Conservation (phyloP, 1,140 invertebrate species). For the Aphelinus atriplicis region DNA sequence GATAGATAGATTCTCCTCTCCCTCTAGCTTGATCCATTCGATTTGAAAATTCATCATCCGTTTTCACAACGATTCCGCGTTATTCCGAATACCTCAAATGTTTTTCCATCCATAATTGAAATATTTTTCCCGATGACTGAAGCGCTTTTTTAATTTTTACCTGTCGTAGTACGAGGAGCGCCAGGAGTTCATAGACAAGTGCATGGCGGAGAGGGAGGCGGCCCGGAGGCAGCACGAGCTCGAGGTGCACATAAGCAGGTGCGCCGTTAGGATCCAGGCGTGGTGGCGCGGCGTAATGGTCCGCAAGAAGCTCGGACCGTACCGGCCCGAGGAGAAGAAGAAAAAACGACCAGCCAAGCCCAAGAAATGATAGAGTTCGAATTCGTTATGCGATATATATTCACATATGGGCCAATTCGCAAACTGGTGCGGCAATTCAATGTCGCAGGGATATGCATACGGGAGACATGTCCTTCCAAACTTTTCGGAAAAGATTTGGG, state of each 20-base stretch:
- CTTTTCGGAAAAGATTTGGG: no score
- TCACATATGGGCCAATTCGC: neutral
- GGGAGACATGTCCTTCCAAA: no score
- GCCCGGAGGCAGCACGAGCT: conserved; percentile 48
- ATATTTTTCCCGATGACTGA: no score
- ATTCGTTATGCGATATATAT: neutral
- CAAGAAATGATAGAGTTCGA: conserved; percentile 56
- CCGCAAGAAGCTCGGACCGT: conserved; percentile 71
- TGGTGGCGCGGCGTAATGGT: conserved; percentile 80
- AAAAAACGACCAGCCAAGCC: conserved; percentile 64
- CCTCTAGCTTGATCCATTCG: no score
- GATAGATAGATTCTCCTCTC: no score
- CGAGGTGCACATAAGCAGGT: conserved; percentile 50
- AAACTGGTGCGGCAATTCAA: no score
- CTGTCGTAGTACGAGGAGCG: conserved; percentile 53
- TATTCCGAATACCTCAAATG: no score
- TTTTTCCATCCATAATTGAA: no score
- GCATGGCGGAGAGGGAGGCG: conserved; percentile 57
- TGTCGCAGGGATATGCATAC: no score
- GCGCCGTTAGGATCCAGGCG: conserved; percentile 70
- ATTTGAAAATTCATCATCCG: no score
- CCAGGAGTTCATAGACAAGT: conserved; percentile 61
- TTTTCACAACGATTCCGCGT: no score
- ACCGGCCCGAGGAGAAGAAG: conserved; percentile 66
- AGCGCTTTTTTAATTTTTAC: no score